Base-by-base conservation (phyloP, 2,113 vertebrate genomes). In the Trinectes maculatus region DNA sequence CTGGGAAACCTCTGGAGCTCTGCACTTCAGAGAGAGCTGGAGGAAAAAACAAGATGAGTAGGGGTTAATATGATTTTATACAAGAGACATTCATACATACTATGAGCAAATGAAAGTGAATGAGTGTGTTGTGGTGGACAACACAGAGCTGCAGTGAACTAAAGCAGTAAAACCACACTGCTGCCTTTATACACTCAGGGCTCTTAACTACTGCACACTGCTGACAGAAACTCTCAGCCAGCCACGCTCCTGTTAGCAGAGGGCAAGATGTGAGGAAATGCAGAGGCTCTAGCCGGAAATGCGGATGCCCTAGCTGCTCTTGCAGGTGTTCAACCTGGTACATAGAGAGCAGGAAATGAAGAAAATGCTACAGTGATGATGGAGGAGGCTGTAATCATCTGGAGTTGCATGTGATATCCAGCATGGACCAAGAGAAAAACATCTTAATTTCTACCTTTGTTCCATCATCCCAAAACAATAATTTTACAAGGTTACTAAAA, bases 1-100 rank as follows among this genome's bases (percentile, higher is more conserved):
- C 88, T 94, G 96, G 65, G 93, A 93, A 42, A 99, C 96, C 77
- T 99, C 97, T 0, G 95, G 92, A 0, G 96, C 97, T 79, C 96
- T 93, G 85, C 97, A 98, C 87, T 96, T 98, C 86, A 99, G 85
- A 37, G 95, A 96, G 19, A 99, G 79, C 98, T 99, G 91, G 90
- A 0, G 9, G 44, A 69, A 53, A 31, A 89, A 53, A 84, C 42
- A 31, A 73, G 47, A 22, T 3, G 42, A 25, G 51, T 6, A 44
- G 26, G 15, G 34, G 12, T 57, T 25, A 24, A 28, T 16, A 18
- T 25, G 28, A 39, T 6, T 19, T 21, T 12, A 15, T 5, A 28
- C 11, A 21, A 58, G 11, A n/a, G n/a, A n/a, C n/a, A n/a, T n/a
- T n/a, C n/a, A 9, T 21, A 22, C 47, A 52, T n/a, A 11, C 12